Conservation (phyloP, 2,113 vertebrate genomes). For the Psilopogon haemacephalus region DNA sequence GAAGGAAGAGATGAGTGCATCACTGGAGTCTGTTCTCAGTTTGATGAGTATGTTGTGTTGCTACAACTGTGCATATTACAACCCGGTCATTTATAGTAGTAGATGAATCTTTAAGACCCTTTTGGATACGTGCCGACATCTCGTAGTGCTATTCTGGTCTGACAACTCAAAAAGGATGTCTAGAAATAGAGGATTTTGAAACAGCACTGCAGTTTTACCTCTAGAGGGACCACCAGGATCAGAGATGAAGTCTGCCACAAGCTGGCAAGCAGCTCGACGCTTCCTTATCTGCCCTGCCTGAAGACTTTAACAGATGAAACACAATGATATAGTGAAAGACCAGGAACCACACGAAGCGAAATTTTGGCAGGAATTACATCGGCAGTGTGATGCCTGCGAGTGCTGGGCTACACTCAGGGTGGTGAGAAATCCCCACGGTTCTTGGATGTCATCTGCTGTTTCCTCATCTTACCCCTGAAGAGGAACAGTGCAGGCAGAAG, state of each 20-base stretch:
- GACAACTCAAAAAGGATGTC: background rate
- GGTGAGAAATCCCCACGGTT: background rate
- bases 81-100: background rate
- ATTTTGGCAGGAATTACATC: background rate
- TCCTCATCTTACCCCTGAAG: background rate
- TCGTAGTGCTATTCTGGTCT: background rate
- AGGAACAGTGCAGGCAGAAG: background rate
- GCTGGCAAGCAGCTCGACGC: background rate
- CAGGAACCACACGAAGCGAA: background rate
- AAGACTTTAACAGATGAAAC: background rate
- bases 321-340: background rate
- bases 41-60: background rate
- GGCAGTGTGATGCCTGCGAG: background rate
- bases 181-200: background rate
- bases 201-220: constrained; percentile 29
- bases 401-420: background rate
- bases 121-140: background rate
- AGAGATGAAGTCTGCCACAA: background rate
- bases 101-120: background rate
- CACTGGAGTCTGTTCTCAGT: background rate
- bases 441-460: fast-evolving
- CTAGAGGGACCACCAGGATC: constrained; percentile 72
- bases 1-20: background rate
- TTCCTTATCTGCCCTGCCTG: background rate
- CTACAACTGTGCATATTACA: background rate